These are phyloP conservation scores for Limnephilus auricula DNA, from an alignment of 2,888 invertebrate species.

Conservation along the genomic window DNA sequence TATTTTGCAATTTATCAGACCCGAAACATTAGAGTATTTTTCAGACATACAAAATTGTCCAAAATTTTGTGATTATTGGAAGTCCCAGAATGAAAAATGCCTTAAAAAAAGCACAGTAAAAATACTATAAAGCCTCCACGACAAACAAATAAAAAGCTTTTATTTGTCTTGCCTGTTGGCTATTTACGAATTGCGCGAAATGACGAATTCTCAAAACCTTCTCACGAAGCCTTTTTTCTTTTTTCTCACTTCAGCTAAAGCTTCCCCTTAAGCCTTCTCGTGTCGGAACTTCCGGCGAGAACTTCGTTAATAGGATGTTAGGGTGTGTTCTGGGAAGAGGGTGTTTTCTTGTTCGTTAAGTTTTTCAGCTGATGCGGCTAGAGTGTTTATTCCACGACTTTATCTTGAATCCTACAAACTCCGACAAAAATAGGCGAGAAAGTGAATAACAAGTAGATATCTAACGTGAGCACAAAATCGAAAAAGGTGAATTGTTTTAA, in stretches of 20 bases:
- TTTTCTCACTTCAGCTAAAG: neutral
- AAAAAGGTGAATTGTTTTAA: neutral
- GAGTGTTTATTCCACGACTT: neutral
- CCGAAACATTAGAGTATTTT: neutral
- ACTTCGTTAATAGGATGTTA: neutral
- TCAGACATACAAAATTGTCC: neutral
- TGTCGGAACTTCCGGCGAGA: neutral
- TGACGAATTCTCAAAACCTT: neutral
- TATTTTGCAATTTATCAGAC: neutral
- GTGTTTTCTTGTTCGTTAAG: neutral
- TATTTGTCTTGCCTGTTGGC: neutral
- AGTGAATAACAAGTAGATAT: neutral
- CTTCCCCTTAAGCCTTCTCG: neutral
- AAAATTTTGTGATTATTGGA: neutral
- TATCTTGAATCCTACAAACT: neutral
- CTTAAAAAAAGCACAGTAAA: neutral
- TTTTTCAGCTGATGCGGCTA: neutral
- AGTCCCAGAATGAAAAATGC: neutral
- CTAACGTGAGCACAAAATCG: neutral
- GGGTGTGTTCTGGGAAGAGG: neutral
- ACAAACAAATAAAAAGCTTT: neutral
- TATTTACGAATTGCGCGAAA: neutral
- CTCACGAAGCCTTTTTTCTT: neutral
- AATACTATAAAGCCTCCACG: neutral
- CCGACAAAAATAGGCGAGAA: neutral